A percentile compares a stretch with the other conserved stretches of the same genome.
These are phyloP conservation scores for Liposcelis brunnea DNA, from an alignment of 2,888 invertebrate genomes.

Conservation along the genomic window DNA sequence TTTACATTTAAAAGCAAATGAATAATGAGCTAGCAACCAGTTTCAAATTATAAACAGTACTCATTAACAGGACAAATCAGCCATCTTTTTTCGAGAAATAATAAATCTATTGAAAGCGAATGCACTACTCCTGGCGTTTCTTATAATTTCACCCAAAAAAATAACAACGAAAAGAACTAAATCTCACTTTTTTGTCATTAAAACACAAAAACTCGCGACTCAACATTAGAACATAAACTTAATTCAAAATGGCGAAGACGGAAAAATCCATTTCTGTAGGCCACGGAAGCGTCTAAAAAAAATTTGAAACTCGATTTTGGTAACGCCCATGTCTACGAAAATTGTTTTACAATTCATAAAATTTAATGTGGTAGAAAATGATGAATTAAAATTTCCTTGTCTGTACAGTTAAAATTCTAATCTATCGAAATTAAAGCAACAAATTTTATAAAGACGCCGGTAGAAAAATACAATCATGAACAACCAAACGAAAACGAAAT, in stretches of 20 bases:
- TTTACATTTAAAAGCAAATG: no score
- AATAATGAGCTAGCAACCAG: no score
- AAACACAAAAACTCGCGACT: neutral
- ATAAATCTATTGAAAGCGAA: no score
- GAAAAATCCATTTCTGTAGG: slow-evolving; percentile 2
- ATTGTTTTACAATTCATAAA: neutral
- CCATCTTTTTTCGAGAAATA: no score
- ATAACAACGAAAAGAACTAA: neutral
- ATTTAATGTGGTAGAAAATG: no score
- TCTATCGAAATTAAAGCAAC: neutral
- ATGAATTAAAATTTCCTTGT: no score
- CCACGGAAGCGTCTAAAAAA: neutral
- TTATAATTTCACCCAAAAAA: no score
- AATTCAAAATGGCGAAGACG: slow-evolving; percentile 3
- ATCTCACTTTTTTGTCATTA: neutral
- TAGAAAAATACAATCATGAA: neutral
- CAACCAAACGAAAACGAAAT: neutral
- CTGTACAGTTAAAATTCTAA: neutral
- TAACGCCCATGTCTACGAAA: neutral
- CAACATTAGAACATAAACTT: neutral
- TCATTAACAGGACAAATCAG: no score
- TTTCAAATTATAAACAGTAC: no score
- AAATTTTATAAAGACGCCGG: neutral
- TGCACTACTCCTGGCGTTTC: no score
- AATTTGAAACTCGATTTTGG: neutral